A percentile compares a stretch with the other conserved stretches of the same genome.
phyloP scores from a whole-genome alignment of 2,113 vertebrate species.

The Gnathonemus longibarbis region DNA sequence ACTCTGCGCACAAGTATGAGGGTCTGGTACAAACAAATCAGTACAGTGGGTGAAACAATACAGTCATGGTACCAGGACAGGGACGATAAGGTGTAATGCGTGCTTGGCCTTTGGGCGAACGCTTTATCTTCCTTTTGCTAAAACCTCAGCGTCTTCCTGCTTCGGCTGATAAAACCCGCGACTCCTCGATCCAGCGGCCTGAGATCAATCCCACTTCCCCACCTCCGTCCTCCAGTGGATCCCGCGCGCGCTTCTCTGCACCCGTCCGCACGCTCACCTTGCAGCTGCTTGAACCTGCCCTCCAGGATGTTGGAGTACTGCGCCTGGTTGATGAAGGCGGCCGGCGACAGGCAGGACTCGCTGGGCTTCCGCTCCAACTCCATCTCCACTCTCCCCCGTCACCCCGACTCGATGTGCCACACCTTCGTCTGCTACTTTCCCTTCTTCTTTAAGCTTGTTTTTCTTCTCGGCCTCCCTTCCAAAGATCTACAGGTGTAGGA shows the following conservation, averaged over 20 bases:
- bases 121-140: background rate
- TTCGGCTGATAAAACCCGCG: background rate
- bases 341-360: slow-evolving; percentile 69
- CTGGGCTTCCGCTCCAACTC: slow-evolving; percentile 53
- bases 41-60: background rate
- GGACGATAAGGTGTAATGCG: background rate
- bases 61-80: background rate
- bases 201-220: background rate
- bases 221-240: background rate
- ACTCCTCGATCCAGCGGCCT: background rate
- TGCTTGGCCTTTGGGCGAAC: background rate
- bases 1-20: background rate
- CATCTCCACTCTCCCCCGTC: slow-evolving; percentile 37
- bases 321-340: slow-evolving; percentile 79
- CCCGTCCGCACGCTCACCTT: slow-evolving; percentile 68
- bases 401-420: background rate
- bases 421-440: background rate
- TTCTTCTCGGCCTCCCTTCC: background rate
- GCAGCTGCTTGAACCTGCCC: slow-evolving; percentile 85
- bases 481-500: slow-evolving; percentile 22
- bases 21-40: background rate
- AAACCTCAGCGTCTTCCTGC: background rate
- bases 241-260: background rate
- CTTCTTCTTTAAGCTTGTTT: background rate
- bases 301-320: slow-evolving; percentile 83